Conservation (phyloP, 2,888 invertebrate species). For the Junonia oenone region DNA sequence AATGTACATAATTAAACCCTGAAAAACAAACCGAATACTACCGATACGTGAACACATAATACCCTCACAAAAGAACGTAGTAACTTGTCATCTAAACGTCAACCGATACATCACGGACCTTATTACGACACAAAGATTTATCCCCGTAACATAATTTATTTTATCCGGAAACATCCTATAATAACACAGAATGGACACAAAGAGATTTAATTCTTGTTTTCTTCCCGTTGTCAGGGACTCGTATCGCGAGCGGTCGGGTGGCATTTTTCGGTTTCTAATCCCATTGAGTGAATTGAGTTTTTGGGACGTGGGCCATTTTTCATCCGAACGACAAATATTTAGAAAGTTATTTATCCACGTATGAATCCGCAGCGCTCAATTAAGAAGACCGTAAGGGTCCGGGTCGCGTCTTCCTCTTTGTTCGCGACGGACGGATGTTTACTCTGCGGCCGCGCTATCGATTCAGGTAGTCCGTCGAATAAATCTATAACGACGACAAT, state of each 20-base stretch:
- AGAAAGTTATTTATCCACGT: conserved; percentile 74
- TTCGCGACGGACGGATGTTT: conserved; percentile 70
- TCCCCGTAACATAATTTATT: conserved; percentile 37
- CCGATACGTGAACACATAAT: neutral
- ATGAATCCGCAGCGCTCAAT: conserved; percentile 60
- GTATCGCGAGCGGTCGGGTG: conserved; percentile 57
- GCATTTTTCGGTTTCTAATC: conserved; percentile 72
- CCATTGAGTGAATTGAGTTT: conserved; percentile 65
- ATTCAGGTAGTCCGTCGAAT: conserved; percentile 69
- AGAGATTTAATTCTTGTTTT: conserved; percentile 54
- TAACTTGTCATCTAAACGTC: conserved; percentile 28
- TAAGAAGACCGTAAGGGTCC: conserved; percentile 54
- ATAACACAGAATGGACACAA: conserved; percentile 48
- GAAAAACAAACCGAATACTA: conserved; percentile 25
- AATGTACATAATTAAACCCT: conserved; percentile 50
- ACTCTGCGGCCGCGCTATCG: conserved; percentile 62
- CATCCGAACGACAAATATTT: conserved; percentile 77
- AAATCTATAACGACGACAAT: conserved; percentile 68
- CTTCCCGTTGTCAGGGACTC: conserved; percentile 38
- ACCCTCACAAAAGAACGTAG: neutral
- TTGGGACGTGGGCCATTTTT: conserved; percentile 63
- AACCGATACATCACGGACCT: conserved; percentile 16
- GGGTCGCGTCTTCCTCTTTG: conserved; percentile 51
- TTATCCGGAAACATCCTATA: conserved; percentile 49
- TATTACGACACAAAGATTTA: conserved; percentile 31